phyloP scores from a whole-genome alignment of 1,140 invertebrate genomes.

The Nephila pilipes region DNA sequence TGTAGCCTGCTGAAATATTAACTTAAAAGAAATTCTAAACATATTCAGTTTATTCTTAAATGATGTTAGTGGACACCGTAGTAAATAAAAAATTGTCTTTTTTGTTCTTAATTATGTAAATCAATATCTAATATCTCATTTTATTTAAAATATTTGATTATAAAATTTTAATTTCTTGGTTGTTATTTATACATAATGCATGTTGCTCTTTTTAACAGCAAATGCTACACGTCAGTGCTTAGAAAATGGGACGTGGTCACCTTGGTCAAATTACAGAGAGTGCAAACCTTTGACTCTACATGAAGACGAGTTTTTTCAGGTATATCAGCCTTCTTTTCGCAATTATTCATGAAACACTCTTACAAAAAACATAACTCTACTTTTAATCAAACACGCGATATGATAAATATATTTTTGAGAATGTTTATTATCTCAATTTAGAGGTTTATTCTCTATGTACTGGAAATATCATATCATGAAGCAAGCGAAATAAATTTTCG shows the following conservation, averaged over 20 bases:
- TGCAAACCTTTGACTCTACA: conserved; percentile 82
- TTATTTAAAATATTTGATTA: background rate
- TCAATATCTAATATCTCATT: background rate
- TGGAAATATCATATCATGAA: too few relatives aligned
- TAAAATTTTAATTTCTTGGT: background rate
- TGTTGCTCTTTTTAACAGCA: conserved; percentile 83
- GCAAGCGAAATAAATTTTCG: too few relatives aligned
- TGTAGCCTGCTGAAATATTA: too few relatives aligned
- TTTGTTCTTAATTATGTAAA: too few relatives aligned
- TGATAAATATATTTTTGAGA: background rate
- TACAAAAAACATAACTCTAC: background rate
- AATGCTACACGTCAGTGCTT: conserved; percentile 88
- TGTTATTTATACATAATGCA: background rate
- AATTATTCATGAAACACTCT: too few relatives aligned
- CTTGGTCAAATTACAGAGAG: conserved; percentile 86
- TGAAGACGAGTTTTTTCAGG: conserved; percentile 70
- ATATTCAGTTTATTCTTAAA: too few relatives aligned
- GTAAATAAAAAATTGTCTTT: too few relatives aligned
- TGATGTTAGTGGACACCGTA: too few relatives aligned
- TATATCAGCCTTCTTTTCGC: background rate
- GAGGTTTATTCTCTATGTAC: too few relatives aligned
- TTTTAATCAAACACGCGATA: background rate
- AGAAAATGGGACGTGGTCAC: conserved; percentile 86
- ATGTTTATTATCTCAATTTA: too few relatives aligned
- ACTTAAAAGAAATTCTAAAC: too few relatives aligned